These are phyloP conservation scores for Perca flavescens DNA, from an alignment of 2,113 vertebrate species.

Conservation along the genomic window DNA sequence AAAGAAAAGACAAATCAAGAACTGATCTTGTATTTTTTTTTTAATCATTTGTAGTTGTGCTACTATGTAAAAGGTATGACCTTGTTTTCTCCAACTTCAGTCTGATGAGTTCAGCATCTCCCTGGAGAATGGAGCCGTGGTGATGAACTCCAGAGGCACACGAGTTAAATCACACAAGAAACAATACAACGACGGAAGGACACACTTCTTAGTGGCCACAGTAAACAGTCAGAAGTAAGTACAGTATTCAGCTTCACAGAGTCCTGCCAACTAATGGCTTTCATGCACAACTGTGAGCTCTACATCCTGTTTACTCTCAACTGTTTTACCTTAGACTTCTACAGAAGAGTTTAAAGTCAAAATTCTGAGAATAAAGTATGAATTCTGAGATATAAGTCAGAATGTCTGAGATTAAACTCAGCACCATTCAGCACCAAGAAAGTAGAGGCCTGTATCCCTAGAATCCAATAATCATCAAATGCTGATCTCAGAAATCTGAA, in stretches of 20 bases:
- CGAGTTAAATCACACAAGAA: constrained; percentile 89
- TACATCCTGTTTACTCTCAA: not conserved
- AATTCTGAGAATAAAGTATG: too few species aligned
- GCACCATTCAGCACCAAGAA: too few species aligned
- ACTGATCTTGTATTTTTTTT: too few species aligned
- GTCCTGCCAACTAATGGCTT: not conserved
- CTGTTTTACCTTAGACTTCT: not conserved
- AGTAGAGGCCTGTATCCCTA: too few species aligned
- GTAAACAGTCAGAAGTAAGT: constrained; percentile 89
- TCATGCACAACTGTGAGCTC: not conserved
- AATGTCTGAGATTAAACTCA: too few species aligned
- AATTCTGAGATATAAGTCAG: too few species aligned
- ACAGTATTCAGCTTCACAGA: not conserved
- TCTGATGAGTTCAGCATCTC: constrained; percentile 90
- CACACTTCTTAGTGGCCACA: constrained; percentile 90
- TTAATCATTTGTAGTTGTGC: not conserved
- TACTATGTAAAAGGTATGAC: not conserved
- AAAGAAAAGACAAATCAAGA: not conserved
- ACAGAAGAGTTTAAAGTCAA: too few species aligned
- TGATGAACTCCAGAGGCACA: constrained; percentile 88
- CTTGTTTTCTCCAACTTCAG: constrained; percentile 76
- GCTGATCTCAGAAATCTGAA: too few species aligned
- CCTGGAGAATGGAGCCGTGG: constrained; percentile 92
- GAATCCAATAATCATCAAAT: too few species aligned
- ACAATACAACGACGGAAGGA: constrained; percentile 91